A percentile compares a stretch with the other conserved stretches of the same genome.
Conservation (phyloP, 1,140 invertebrate genomes). For the Diorhabda elongata region DNA sequence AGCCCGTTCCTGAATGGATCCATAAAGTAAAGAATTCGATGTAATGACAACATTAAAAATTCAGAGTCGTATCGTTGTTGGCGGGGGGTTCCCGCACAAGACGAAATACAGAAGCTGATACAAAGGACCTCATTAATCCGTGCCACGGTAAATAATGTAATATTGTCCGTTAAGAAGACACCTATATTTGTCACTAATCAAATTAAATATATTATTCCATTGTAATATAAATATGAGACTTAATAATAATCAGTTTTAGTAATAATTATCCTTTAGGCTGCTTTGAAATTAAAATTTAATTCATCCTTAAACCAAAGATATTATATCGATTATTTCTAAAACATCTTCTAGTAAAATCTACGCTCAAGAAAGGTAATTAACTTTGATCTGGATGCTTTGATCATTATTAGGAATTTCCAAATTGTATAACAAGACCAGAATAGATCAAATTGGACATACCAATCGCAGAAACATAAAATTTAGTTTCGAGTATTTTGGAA, state of each 20-base stretch:
- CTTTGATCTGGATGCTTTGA: not conserved
- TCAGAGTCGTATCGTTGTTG: slow-evolving; percentile 15
- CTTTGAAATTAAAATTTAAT: too few species aligned
- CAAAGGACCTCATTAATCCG: slow-evolving; percentile 31
- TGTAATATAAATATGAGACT: too few species aligned
- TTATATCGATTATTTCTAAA: too few species aligned
- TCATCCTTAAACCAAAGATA: too few species aligned
- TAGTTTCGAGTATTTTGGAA: too few species aligned
- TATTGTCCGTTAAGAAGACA: slow-evolving; percentile 30
- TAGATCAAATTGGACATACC: not conserved
- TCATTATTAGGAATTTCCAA: not conserved
- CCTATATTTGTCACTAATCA: slow-evolving; percentile 33
- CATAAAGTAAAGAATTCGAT: slow-evolving; percentile 14
- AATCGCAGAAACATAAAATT: not conserved
- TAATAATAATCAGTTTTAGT: too few species aligned
- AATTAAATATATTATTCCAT: slow-evolving; percentile 21
- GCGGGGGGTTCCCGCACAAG: slow-evolving; percentile 30
- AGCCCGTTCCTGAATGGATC: slow-evolving; percentile 17
- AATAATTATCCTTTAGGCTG: too few species aligned
- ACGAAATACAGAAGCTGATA: slow-evolving; percentile 32
- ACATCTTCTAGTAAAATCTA: too few species aligned
- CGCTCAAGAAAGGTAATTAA: not conserved
- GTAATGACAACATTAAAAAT: slow-evolving; percentile 34
- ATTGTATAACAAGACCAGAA: not conserved
- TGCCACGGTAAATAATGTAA: slow-evolving; percentile 34